A percentile compares a stretch with the other conserved stretches of the same genome.
phyloP scores from a whole-genome alignment of 2,888 invertebrate genomes.

The Harpagoxenus sublaevis region DNA sequence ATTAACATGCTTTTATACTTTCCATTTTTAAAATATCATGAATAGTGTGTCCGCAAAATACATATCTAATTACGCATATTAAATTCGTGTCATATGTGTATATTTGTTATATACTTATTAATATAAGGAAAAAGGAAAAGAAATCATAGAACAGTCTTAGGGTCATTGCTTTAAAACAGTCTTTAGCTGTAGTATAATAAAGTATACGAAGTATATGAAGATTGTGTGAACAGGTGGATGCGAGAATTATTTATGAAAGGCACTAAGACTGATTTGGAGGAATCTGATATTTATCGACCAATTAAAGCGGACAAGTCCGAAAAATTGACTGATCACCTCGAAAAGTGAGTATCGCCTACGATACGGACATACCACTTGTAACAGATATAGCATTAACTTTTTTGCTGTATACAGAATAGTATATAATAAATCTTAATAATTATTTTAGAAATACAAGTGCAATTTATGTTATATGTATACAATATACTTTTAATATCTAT shows the following conservation, averaged over 20 bases:
- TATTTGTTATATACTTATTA: neutral
- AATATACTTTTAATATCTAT: neutral
- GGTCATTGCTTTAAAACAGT: neutral
- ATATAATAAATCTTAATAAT: neutral
- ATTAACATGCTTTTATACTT: neutral
- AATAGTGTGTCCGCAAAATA: neutral
- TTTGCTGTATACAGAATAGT: neutral
- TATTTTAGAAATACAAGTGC: neutral
- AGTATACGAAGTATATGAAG: neutral
- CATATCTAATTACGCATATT: neutral
- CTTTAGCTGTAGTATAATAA: neutral
- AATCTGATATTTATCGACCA: slow-evolving; percentile 84
- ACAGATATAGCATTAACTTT: neutral
- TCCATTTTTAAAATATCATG: neutral
- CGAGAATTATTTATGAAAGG: slow-evolving; percentile 84
- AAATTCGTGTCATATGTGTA: too few relatives aligned
- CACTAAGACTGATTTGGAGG: slow-evolving; percentile 79
- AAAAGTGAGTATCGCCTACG: slow-evolving; percentile 76
- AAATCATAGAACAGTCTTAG: neutral
- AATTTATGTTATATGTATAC: neutral
- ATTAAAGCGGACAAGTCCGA: slow-evolving; percentile 83
- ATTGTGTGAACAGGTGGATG: slow-evolving; percentile 83
- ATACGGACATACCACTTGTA: neutral
- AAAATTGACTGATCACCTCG: slow-evolving; percentile 81
- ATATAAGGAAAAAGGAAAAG: neutral